Base-by-base conservation (phyloP, 1,140 invertebrate species). In the Euwallacea similis region DNA sequence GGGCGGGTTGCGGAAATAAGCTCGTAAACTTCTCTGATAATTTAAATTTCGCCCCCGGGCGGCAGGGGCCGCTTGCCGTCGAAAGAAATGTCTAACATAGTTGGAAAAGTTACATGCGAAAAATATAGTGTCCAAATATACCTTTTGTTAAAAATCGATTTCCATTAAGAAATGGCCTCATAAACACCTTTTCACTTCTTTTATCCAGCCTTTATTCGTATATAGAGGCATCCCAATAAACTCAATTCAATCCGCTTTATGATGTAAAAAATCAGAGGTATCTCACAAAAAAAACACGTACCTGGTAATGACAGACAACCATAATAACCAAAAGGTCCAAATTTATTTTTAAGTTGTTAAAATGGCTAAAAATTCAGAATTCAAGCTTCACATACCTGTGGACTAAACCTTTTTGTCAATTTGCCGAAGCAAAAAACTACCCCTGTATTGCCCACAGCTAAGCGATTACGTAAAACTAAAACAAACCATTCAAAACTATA, bases 1-100 rank as follows among this genome's bases (percentile, higher is more conserved):
- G 21, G 7, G 64, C 10, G 64, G 64, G 53, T 9, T 10, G 21
- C 21, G 21, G 21, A 33, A 33, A 33, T 33, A 66, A 41, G 41
- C 53, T 47, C 61, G 44, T 47, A 63, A 63, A 63, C 43, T 63
- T 21, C 65, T 9, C 59, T 61, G 59, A 61, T 61, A 61, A 61
- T 61, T 61, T 61, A 61, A 61, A 61, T 61, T 61, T 61, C n/a
- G 59, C 59, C 55, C 1, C 54, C 59, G 59, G 33, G 21, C 9
- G 10, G 21, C 11, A 43, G 21, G 42, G 21, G 59, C 21, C 8
- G 10, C 42, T 61, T 10, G 9, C 42, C 9, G 55, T 50, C 46
- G 42, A 16, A 11, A 43, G 59, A 63, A 11, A 13, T 47, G 43
- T 47, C 61, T 63, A 47, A 63, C 43, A 7, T 13, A 63, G 44